Conservation (phyloP, 92 coral and sea anemone species). For the Virgularia gustaviana region DNA sequence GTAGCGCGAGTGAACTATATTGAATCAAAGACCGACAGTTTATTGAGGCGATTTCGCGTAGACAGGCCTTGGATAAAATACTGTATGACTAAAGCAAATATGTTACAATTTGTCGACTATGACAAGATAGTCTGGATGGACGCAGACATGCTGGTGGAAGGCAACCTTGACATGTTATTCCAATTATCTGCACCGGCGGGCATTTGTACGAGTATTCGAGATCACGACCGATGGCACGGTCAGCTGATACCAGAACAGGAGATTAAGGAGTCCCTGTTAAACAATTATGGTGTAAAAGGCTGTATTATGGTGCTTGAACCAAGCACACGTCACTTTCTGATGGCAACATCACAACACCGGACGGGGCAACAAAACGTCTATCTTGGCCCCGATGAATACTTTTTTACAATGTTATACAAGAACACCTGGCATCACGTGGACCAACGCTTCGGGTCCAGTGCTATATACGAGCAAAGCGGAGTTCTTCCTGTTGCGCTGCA, state of each 20-base stretch:
- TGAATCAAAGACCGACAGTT: conserved; percentile 55
- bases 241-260: conserved; percentile 65
- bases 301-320: conserved; percentile 73
- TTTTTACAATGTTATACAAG: conserved; percentile 75
- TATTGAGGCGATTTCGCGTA: conserved; percentile 66
- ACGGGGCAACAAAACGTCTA: conserved; percentile 63
- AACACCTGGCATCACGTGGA: conserved; percentile 73
- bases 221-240: conserved; percentile 75
- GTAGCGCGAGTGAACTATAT: conserved; percentile 65
- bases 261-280: conserved; percentile 62
- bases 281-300: conserved; percentile 78
- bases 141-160: conserved; percentile 67
- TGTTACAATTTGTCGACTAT: conserved; percentile 73
- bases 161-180: conserved; percentile 63
- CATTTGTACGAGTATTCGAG: conserved; percentile 72
- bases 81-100: conserved; percentile 71
- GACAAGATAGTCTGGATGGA: conserved; percentile 74
- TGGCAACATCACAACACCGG: conserved; percentile 68
- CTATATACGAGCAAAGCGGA: background rate
- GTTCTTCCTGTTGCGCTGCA: conserved; percentile 4
- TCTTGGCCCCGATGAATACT: conserved; percentile 79
- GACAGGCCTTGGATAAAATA: conserved; percentile 71
- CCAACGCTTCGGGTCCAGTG: conserved; percentile 63
- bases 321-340: conserved; percentile 60
- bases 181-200: conserved; percentile 74